Evolutionary conservation across 2,797 vertebrate genomes (phyloP), one percentile per base, ranked within the genome.

Genomic region (Phrynocephalus forsythii): DNA sequence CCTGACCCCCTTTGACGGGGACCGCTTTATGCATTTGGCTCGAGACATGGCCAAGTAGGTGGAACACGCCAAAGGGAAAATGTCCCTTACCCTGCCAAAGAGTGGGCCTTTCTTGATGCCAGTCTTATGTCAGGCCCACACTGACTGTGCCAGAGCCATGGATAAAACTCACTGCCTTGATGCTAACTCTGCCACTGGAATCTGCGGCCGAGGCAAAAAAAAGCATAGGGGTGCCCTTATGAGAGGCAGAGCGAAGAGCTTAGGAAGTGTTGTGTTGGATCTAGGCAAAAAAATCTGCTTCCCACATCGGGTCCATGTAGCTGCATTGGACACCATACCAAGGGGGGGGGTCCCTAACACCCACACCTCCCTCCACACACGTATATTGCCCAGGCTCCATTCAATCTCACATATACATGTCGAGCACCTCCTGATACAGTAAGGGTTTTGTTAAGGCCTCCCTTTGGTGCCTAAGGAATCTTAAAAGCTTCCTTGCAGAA

Each of bases 11-110:
- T 97, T 98, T n/a, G 98, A 99, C 1, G 98, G 98, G 2, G 98
- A 99, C 68, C 98, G 98, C 75, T 99, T 99, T 91, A 99, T 99
- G 98, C 98, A 99, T 91, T 94, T 99, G 86, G 98, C 99, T 44
- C 98, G 98, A 86, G 99, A 99, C 95, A 99, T 99, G 99, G 99
- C 98, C 88, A 99, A 98, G 98, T 98, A 93, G 95, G 97, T 88
- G 26, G 20, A 44, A 44, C 38, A 44, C 38, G 38, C 38, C 38
- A 44, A 44, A 44, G 38, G 38, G 5, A 44, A 44, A 44, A 44
- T 44, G 38, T 44, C 38, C 38, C 38, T 44, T 44, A 5, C 38
- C 38, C 38, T 44, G 38, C 60, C 56, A 52, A 78, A 75, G 28
- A 11, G 60, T 26, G 22, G 20, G 28, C 56, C 24, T 86, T 80